A percentile compares a stretch with the other conserved stretches of the same genome.
Conservation (phyloP, 2,888 invertebrate species). For the Hetaerina titia region DNA sequence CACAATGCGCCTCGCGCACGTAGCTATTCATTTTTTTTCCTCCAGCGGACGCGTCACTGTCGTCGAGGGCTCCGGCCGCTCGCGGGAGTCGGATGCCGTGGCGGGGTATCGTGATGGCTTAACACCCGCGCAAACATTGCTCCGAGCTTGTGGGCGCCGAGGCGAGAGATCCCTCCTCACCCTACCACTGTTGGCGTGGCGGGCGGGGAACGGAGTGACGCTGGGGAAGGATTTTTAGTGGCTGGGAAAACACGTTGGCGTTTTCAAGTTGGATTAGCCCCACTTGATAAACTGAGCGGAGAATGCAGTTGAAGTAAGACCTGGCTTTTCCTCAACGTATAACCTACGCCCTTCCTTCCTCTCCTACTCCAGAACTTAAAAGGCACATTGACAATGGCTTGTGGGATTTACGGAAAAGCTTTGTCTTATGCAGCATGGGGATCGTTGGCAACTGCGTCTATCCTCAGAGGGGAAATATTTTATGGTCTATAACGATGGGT, state of each 20-base stretch:
- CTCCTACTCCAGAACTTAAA: neutral
- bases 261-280: conserved; percentile 31
- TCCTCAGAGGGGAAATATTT: neutral
- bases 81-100: neutral
- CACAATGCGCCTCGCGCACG: neutral
- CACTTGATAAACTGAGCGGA: conserved; percentile 32
- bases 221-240: conserved; percentile 1
- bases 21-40: neutral
- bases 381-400: conserved; percentile 35
- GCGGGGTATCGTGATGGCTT: conserved; percentile 34
- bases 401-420: neutral
- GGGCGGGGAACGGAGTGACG: neutral
- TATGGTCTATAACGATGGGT: neutral
- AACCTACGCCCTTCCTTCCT: neutral
- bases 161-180: neutral
- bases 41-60: conserved; percentile 18
- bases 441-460: neutral
- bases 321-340: neutral
- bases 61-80: neutral
- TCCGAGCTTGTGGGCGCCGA: neutral
- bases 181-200: neutral
- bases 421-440: neutral
- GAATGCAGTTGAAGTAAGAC: conserved; percentile 27
- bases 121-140: conserved; percentile 20
- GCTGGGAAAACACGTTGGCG: conserved; percentile 25